Base-by-base conservation (phyloP, 2,113 vertebrate species). In the Henicopernis longicauda region DNA sequence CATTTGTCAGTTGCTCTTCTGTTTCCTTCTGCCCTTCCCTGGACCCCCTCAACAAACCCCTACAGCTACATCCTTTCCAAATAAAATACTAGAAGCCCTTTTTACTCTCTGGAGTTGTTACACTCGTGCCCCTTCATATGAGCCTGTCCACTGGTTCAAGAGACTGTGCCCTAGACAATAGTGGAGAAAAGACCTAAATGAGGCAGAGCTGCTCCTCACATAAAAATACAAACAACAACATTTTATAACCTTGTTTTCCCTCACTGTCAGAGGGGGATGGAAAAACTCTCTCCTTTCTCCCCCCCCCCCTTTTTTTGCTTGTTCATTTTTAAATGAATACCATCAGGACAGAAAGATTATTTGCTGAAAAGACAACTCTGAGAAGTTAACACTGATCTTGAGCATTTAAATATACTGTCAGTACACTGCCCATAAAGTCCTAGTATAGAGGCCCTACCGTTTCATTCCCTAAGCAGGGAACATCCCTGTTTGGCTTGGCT, bases 401-500 rank as follows among this genome's bases (percentile, higher is more conserved):
- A 84, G 16, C 17, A n/a, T 27, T 74, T 85, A 71, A 82, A 58
- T 67, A 32, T 1, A 10, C 11, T 16, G 45, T 29, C 71, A 78
- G 47, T 45, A 70, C 29, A 23, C 16, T 63, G 65, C 40, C 72
- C 20, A 1, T 25, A 29, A 91, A 67, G 16, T 55, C 42, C 34
- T 44, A 22, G 62, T 16, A 45, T 1, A 72, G 67, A 32, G 32
- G 82, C 16, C 50, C 76, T 36, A 54, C 11, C 16, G 3, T 26
- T 29, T 70, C 34, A 31, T n/a, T 85, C 47, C 67, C 27, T 17
- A 26, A 34, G 31, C 11, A 1, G 40, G 81, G 82, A 93, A 94
- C 81, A 62, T 92, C 87, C 92, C 81, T 85, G 93, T 92, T 93
- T 91, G 79, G 25, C 44, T 97, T 97, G 97, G 96, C 93, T 82